phyloP scores from a whole-genome alignment of 2,113 vertebrate genomes.

The Cyanistes caeruleus region DNA sequence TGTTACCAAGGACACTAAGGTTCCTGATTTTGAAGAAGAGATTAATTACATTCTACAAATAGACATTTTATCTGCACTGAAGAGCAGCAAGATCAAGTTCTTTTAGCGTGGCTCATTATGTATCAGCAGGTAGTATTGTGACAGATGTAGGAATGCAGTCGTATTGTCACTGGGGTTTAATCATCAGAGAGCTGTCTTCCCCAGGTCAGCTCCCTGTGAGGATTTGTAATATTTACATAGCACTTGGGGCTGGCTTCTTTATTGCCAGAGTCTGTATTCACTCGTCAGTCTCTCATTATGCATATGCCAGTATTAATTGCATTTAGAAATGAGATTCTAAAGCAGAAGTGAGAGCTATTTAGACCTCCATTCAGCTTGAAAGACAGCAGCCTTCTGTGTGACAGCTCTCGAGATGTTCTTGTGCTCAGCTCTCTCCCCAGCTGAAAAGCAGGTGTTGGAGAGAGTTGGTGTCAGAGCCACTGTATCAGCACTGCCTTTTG shows the following conservation, averaged over 20 bases:
- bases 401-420: conserved; percentile 61
- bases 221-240: conserved; percentile 66
- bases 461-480: conserved; percentile 35
- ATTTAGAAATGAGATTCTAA: conserved; percentile 68
- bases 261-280: conserved; percentile 42
- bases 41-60: conserved; percentile 67
- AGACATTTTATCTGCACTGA: conserved; percentile 59
- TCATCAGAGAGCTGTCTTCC: conserved; percentile 55
- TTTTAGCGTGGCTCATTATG: conserved; percentile 39
- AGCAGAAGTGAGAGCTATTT: conserved; percentile 59
- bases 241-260: conserved; percentile 54
- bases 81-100: conserved; percentile 32
- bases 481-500: conserved; percentile 68
- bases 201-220: conserved; percentile 34
- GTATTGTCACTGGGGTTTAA: conserved; percentile 51
- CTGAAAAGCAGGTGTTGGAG: conserved; percentile 70
- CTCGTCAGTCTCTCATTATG: conserved; percentile 65
- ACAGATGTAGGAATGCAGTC: conserved; percentile 54
- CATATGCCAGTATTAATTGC: conserved; percentile 69
- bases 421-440: conserved; percentile 60
- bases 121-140: conserved; percentile 63
- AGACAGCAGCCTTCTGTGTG: conserved; percentile 56
- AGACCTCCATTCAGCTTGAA: conserved; percentile 63
- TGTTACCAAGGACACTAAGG: conserved; percentile 70
- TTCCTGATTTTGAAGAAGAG: conserved; percentile 63